Evolutionary conservation across 1,140 invertebrate species (phyloP).

Genomic region (Euura saliciscinereae): DNA sequence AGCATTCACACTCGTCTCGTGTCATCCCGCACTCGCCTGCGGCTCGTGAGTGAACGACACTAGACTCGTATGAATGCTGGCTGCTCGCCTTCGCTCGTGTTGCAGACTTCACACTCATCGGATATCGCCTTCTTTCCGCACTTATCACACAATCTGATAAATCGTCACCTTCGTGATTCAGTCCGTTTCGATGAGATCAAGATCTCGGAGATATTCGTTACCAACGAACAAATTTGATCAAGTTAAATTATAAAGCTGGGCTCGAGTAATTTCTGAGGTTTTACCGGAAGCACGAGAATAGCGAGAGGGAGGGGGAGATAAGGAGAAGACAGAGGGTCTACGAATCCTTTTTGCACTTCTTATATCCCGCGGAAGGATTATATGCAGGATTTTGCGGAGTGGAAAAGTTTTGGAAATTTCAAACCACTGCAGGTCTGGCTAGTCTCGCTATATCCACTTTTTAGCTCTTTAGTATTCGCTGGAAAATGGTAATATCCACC

Average conservation of each 20-base stretch:
- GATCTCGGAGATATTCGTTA: conserved; percentile 7
- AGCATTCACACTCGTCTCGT: no score
- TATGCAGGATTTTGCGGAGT: conserved; percentile 22
- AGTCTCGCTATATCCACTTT: background rate
- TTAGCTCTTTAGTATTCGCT: background rate
- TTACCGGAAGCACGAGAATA: background rate
- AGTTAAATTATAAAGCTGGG: conserved; percentile 1
- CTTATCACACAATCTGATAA: no score
- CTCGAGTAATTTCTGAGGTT: background rate
- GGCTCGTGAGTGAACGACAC: no score
- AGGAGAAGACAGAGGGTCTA: no score
- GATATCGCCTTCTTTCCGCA: no score
- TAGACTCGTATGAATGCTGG: no score
- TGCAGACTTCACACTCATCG: no score
- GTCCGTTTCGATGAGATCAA: conserved; percentile 1
- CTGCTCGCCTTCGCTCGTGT: no score
- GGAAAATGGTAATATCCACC: background rate
- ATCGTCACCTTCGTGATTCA: background rate
- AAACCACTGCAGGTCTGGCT: background rate
- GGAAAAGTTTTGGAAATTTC: conserved; percentile 24
- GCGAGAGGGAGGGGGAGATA: background rate
- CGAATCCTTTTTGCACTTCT: conserved; percentile 8
- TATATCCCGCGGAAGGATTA: conserved; percentile 25
- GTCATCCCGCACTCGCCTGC: no score
- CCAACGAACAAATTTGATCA: background rate